These are phyloP conservation scores for Nomada fucata DNA, from an alignment of 2,888 invertebrate genomes.

Conservation along the genomic window DNA sequence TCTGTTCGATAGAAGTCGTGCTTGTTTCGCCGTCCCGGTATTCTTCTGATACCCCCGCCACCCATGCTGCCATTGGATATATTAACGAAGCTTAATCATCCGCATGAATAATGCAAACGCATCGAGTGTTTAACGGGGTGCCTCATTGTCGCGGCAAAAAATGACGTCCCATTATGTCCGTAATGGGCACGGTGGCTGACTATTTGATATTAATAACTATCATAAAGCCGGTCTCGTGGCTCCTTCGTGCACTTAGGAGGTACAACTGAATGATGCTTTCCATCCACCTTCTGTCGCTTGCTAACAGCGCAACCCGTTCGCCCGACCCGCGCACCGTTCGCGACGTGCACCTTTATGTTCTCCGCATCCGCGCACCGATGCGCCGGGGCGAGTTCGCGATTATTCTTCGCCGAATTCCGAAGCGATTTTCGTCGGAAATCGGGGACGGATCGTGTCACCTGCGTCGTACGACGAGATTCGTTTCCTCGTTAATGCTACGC, in stretches of 20 bases:
- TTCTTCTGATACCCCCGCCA: not conserved
- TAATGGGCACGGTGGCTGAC: constrained; percentile 73
- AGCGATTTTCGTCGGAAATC: constrained; percentile 13
- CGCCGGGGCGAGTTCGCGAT: no score
- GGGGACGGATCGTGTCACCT: not conserved
- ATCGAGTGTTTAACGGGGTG: constrained; percentile 69
- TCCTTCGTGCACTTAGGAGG: constrained; percentile 68
- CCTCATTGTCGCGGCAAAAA: constrained; percentile 74
- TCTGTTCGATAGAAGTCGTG: constrained; percentile 8
- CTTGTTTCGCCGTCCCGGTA: constrained; percentile 33
- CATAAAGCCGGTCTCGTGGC: constrained; percentile 70
- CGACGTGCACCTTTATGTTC: not conserved
- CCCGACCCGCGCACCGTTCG: not conserved
- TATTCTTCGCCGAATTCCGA: constrained; percentile 27
- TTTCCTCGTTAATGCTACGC: not conserved
- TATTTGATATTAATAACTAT: constrained; percentile 75
- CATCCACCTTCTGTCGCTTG: constrained; percentile 74
- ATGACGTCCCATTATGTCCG: constrained; percentile 70
- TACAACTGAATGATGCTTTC: constrained; percentile 72
- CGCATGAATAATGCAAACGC: constrained; percentile 64
- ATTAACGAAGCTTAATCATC: constrained; percentile 69
- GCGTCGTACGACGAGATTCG: not conserved
- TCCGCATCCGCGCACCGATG: not conserved
- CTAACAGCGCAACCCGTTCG: constrained; percentile 65
- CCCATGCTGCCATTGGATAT: constrained; percentile 55